Base-by-base conservation (phyloP, 2,797 vertebrate genomes). In the Cossypha dichroa region DNA sequence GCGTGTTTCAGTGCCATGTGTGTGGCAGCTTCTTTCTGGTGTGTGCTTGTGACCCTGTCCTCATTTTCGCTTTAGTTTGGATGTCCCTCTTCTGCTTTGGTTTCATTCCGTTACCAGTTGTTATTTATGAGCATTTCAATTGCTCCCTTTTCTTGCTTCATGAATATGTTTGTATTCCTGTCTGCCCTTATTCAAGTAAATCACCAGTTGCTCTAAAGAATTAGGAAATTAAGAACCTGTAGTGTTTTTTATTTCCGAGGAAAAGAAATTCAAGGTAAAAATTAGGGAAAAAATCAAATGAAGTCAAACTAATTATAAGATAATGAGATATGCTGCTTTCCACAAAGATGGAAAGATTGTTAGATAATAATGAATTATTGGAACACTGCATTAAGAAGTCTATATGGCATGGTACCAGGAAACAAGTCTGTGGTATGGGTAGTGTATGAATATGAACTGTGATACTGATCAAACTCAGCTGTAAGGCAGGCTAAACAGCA, bases 11-110 rank as follows among this genome's bases (percentile, higher is more conserved):
- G 28, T 46, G 60, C 36, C n/a, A 10, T 38, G 12, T 15, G 66
- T 28, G 18, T 76, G 46, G 38, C 34, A 52, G 26, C 45, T 6
- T 33, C 31, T 67, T 14, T 29, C 52, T 34, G 31, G 15, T 49
- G 19, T 0, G 0, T 33, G 46, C 43, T 31, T 60, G n/a, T 4
- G 3, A 45, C 11, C 21, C 9, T 52, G 29, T 22, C 51, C 16
- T 43, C 11, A 4, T 29, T 72, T 84, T 73, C 8, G 5, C 51
- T 52, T 66, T 22, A 23, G 40, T 76, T 86, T 55, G 43, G 36
- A 16, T 58, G 45, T 10, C n/a, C 11, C 8, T 78, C 40, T 62
- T 73, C 43, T 72, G 29, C 51, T 54, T 41, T 22, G 26, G 13
- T 58, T 91, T 74, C 12, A 7, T 58, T 15, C 48, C 26, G 10